Conservation (phyloP, 2,797 vertebrate species). For the Pelobates cultripes region DNA sequence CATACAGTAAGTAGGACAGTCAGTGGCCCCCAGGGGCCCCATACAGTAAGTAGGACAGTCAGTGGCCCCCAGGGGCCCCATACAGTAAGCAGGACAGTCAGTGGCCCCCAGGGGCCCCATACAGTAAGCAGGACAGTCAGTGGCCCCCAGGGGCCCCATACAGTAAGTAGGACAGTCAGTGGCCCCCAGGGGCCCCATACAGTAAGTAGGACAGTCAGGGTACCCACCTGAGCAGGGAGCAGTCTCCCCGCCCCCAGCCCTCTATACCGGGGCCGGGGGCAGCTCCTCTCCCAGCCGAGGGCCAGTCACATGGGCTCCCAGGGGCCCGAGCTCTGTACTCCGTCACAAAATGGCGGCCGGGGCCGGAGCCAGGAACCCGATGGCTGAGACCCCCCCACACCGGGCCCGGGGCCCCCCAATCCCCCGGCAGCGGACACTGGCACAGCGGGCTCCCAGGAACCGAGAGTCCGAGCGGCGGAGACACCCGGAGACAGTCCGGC, state of each 20-base stretch:
- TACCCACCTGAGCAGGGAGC: background rate
- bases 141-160: too few relatives aligned
- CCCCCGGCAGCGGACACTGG: background rate
- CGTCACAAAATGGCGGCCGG: constrained; percentile 43
- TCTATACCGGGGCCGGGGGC: constrained; percentile 27
- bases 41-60: too few relatives aligned
- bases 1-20: too few relatives aligned
- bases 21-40: too few relatives aligned
- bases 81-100: too few relatives aligned
- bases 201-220: background rate
- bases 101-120: too few relatives aligned
- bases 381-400: background rate
- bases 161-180: too few relatives aligned
- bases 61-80: too few relatives aligned
- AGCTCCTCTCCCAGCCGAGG: constrained; percentile 5
- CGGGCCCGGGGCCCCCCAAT: background rate
- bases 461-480: background rate
- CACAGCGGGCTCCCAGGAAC: background rate
- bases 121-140: too few relatives aligned
- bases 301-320: constrained; percentile 21
- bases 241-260: constrained; percentile 32
- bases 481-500: background rate
- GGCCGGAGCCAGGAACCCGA: background rate
- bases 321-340: background rate
- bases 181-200: background rate